phyloP scores from a whole-genome alignment of 2,888 invertebrate species.

The Conops quadrifasciatus region DNA sequence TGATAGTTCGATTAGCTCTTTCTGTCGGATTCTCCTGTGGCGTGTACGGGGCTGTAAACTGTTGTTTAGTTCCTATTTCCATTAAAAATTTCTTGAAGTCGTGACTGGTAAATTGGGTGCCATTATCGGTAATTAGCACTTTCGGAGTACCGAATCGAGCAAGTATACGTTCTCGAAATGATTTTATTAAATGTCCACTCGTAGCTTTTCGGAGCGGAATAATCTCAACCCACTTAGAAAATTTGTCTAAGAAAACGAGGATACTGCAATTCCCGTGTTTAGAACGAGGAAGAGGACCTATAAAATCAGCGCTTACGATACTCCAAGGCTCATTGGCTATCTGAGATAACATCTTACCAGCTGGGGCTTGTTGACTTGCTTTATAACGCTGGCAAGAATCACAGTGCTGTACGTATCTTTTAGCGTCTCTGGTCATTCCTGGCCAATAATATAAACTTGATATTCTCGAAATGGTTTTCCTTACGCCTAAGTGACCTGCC shows the following conservation, averaged over 20 bases:
- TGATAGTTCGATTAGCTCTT: no score
- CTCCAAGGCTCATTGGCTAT: neutral
- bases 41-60: no score
- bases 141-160: constrained; percentile 1
- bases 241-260: neutral
- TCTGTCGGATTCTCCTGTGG: no score
- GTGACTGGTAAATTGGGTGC: neutral
- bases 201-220: neutral
- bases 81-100: neutral
- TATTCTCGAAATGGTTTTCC: no score
- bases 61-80: no score
- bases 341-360: neutral
- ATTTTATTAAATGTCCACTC: no score
- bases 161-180: constrained; percentile 1
- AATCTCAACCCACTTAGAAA: neutral
- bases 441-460: no score
- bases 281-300: neutral
- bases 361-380: neutral
- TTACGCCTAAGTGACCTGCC: no score
- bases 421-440: no score
- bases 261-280: neutral
- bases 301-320: no score
- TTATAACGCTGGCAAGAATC: neutral
- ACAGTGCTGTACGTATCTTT: neutral
- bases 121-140: constrained; percentile 3